Conservation (phyloP, 2,113 vertebrate genomes). For the Ia io region DNA sequence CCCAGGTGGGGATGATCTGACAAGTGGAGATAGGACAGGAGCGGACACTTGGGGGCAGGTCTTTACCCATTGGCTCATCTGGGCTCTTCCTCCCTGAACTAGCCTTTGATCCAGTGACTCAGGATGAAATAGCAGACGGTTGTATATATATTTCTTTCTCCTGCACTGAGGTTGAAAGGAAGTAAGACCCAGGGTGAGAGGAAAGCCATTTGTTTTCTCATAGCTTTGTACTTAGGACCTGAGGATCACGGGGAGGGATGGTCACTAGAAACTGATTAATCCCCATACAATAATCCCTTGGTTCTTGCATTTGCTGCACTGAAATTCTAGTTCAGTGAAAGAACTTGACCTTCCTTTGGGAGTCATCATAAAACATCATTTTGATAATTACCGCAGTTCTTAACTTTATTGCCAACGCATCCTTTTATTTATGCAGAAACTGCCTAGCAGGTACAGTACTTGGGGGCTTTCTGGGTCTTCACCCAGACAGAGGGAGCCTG, state of each 20-base stretch:
- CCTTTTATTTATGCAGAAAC: not conserved
- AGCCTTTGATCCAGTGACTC: not conserved
- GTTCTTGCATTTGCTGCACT: not conserved
- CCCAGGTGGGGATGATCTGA: too few species aligned
- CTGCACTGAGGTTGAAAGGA: not conserved
- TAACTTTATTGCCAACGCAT: not conserved
- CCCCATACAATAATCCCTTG: not conserved
- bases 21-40: accelerated
- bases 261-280: not conserved
- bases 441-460: not conserved
- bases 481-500: not conserved
- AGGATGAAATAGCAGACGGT: too few species aligned
- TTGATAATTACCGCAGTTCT: not conserved
- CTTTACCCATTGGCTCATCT: not conserved
- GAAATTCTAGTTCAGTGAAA: not conserved
- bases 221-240: not conserved
- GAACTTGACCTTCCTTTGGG: not conserved
- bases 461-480: not conserved
- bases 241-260: accelerated
- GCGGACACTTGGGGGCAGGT: too few species aligned
- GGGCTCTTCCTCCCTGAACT: not conserved
- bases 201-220: not conserved
- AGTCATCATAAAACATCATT: not conserved
- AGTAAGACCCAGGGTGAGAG: not conserved
- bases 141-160: not conserved